Base-by-base conservation (phyloP, 2,797 vertebrate genomes). In the Kryptopterus vitreolus region DNA sequence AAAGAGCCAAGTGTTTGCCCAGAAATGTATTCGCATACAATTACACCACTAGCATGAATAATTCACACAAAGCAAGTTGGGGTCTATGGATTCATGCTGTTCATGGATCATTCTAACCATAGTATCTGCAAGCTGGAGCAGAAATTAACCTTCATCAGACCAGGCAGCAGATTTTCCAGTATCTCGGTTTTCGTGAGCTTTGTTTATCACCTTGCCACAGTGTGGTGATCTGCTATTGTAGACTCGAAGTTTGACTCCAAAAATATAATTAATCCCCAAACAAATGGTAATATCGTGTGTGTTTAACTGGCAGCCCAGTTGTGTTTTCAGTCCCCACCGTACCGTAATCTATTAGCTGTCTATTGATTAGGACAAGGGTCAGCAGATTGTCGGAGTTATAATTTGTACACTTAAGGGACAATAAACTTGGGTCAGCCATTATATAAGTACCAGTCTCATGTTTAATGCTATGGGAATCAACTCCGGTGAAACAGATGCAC, bases 401-500 rank as follows among this genome's bases (percentile, higher is more conserved):
- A 55, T 72, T 55, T 72, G 12, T 55, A 55, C 29, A 35, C 69
- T 15, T n/a, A n/a, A 68, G n/a, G n/a, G n/a, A 53, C 4, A n/a
- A 20, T 55, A 72, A 72, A 72, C 31, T n/a, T 72, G 12, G n/a
- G 52, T 11, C 20, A 16, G 20, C 11, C 24, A 46, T 77, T 71
- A 43, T 31, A n/a, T 43, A 43, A 43, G 12, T 3, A 29, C 20
- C 53, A 75, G 13, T 35, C n/a, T n/a, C 16, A 59, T 46, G 29
- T 55, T 35, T 12, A n/a, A 1, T 16, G 50, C 31, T 69, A 53
- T 70, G 73, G 65, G 65, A 81, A 70, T 77, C 12, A 6, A 62
- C 13, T 18, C 65, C 12, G 61, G 31, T 62, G 65, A n/a, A 62
- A 52, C 74, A 76, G 73, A 53, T 81, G 80, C 33, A 29, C n/a